Percentiles rank a stretch among this genome's conserved stretches.
Evolutionary conservation across 2,888 invertebrate species (phyloP).

Genomic region (Chaitophorus viminalis): DNA sequence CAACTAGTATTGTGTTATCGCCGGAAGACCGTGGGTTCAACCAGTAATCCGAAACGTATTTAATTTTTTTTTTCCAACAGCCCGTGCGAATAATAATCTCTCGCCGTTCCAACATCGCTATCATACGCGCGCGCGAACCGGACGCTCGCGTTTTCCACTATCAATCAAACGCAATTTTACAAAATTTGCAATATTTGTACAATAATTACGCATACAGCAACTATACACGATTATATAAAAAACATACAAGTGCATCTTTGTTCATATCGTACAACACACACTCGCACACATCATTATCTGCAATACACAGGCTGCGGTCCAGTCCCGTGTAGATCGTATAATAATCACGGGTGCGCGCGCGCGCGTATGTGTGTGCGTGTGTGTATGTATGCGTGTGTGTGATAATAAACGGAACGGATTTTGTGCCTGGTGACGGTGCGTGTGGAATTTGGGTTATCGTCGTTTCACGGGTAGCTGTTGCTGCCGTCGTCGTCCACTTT

Average conservation of each 20-base stretch:
- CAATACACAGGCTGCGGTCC: neutral
- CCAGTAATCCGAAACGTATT: neutral
- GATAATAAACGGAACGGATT: constrained; percentile 21
- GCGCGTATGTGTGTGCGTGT: neutral
- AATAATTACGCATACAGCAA: too few species aligned
- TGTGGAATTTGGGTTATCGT: constrained; percentile 34
- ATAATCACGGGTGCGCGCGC: neutral
- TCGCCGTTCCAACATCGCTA: neutral
- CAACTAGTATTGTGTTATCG: neutral
- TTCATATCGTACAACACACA: neutral
- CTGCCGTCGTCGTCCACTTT: neutral
- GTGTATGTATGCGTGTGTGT: neutral
- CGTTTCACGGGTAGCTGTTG: neutral
- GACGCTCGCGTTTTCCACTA: neutral
- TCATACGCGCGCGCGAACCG: neutral
- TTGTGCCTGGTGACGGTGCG: constrained; percentile 11
- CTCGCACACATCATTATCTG: neutral
- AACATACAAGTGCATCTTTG: neutral
- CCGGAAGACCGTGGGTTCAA: neutral
- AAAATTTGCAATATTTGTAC: too few species aligned
- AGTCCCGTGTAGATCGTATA: neutral
- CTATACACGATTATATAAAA: neutral
- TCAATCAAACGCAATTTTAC: neutral
- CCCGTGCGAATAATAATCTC: neutral
- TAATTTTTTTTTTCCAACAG: neutral